Percentiles rank a stretch among this genome's conserved stretches.
These are phyloP conservation scores for Lepilemur ruficaudatus DNA, from an alignment of 2,797 vertebrate genomes.

Conservation along the genomic window DNA sequence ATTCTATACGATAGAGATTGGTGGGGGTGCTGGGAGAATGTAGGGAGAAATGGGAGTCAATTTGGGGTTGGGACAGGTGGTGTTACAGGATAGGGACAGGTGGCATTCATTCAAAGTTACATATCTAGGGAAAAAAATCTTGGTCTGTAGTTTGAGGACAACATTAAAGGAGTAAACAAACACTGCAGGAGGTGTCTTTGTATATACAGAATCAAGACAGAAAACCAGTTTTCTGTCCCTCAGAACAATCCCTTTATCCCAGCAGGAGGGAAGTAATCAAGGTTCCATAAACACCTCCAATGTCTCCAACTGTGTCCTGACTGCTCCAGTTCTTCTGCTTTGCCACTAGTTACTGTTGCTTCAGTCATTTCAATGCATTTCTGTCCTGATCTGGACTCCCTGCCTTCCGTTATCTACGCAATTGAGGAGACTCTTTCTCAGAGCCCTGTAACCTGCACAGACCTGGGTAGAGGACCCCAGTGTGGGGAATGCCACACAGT, in stretches of 20 bases:
- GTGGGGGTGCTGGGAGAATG: neutral
- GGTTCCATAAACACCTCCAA: neutral
- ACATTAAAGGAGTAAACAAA: conserved; percentile 38
- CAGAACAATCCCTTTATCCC: neutral
- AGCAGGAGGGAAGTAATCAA: conserved; percentile 16
- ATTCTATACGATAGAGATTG: neutral
- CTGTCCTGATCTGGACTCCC: neutral
- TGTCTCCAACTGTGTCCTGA: neutral
- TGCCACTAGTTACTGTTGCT: neutral
- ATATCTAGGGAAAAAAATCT: neutral
- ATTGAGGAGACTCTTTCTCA: neutral
- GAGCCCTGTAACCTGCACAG: neutral
- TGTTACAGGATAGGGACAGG: neutral
- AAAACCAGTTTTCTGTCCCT: neutral
- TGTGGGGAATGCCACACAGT: rapidly evolving
- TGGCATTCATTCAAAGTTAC: conserved; percentile 21
- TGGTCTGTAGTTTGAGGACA: conserved; percentile 26
- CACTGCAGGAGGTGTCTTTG: neutral
- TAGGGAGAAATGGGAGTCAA: neutral
- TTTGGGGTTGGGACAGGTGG: neutral
- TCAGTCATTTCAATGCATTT: neutral
- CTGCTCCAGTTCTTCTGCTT: neutral
- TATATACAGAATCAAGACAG: neutral
- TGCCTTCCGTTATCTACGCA: neutral
- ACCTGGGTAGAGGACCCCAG: neutral